These are phyloP conservation scores for Falco peregrinus DNA, from an alignment of 2,797 vertebrate genomes.

Conservation along the genomic window DNA sequence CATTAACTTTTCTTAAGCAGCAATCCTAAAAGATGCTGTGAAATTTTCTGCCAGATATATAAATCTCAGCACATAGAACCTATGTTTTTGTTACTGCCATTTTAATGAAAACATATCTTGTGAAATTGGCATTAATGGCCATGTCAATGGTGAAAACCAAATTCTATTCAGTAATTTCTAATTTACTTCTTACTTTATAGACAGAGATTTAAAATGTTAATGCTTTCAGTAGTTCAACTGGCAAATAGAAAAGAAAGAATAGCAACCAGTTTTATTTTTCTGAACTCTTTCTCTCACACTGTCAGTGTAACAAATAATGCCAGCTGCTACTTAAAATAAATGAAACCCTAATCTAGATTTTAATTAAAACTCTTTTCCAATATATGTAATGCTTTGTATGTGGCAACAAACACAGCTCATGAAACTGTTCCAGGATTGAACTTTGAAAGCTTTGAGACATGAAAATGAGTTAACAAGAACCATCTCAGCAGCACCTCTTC, in stretches of 20 bases:
- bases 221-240: not conserved
- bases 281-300: not conserved
- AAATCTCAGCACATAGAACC: not conserved
- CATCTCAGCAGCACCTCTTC: not conserved
- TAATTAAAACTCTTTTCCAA: slow-evolving; percentile 38
- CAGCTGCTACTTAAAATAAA: slow-evolving; percentile 15
- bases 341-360: slow-evolving; percentile 14
- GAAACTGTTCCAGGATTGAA: not conserved
- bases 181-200: not conserved
- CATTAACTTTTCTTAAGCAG: not conserved
- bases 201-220: not conserved
- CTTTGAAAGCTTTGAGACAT: not conserved
- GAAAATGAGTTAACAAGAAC: not conserved
- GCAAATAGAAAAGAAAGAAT: not conserved
- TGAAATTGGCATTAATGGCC: not conserved
- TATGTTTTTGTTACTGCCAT: not conserved
- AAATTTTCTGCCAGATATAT: not conserved
- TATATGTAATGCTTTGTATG: not conserved
- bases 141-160: not conserved
- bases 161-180: not conserved
- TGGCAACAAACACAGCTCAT: not conserved
- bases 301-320: not conserved
- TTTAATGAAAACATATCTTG: not conserved
- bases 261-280: not conserved
- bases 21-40: not conserved